These are phyloP conservation scores for Schizaphis graminum DNA, from an alignment of 2,888 invertebrate species.

Conservation along the genomic window DNA sequence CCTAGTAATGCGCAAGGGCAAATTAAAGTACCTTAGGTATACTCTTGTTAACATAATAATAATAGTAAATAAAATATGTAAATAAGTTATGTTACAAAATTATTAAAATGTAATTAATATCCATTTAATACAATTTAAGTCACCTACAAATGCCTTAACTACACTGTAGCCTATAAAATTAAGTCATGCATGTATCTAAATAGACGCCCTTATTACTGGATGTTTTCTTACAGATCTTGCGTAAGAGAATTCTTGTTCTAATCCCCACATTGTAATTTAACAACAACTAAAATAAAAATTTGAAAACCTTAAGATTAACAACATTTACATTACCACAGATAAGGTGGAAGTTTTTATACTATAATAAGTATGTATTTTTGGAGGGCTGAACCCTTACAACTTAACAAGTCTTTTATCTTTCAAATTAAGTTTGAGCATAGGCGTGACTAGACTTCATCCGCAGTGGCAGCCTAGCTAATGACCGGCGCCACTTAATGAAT, in stretches of 20 bases:
- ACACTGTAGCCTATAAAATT: neutral
- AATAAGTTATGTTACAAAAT: neutral
- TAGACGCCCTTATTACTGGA: too few species aligned
- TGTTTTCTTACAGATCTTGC: too few species aligned
- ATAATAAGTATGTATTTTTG: neutral
- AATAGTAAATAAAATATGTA: neutral
- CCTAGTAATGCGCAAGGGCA: neutral
- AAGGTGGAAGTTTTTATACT: neutral
- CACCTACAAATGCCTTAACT: neutral
- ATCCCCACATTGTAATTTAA: neutral
- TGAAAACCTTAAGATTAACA: too few species aligned
- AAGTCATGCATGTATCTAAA: neutral
- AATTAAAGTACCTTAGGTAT: neutral
- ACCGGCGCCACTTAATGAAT: too few species aligned
- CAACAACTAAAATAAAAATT: neutral
- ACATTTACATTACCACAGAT: too few species aligned
- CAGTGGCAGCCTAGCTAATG: too few species aligned
- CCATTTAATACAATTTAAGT: neutral
- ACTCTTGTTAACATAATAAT: neutral
- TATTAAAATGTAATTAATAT: neutral
- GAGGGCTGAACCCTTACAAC: neutral
- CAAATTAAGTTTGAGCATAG: too few species aligned
- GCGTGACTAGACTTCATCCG: too few species aligned
- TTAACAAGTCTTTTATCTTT: neutral
- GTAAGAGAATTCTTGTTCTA: too few species aligned